Evolutionary conservation across 2,888 invertebrate genomes (phyloP), one percentile per base, ranked within the genome.

Genomic region (Dicranocentrus wangi): DNA sequence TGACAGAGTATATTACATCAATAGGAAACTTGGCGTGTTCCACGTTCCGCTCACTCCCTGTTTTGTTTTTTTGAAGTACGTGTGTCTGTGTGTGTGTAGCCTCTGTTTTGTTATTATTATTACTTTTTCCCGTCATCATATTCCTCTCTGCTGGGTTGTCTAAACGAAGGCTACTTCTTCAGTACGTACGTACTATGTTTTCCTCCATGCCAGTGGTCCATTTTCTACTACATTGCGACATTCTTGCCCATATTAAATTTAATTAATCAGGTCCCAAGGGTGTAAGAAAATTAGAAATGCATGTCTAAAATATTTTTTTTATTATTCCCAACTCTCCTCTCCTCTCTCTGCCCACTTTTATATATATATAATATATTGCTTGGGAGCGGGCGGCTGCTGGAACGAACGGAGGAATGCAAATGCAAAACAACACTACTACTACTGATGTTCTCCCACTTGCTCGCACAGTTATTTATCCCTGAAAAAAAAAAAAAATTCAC

Each of bases 201-300:
- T n/a, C n/a, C 39, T 39, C 39, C 39, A 39, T 39, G 47, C 25
- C 19, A 19, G 2, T 51, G 17, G 17, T 51, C 51, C 8, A 51
- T 17, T 27, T 42, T 10, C 23, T 2, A 39, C 39, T 8, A 39
- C 39, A 39, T 39, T 39, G 39, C 39, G 39, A 39, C 39, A 39
- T 32, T 32, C 32, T 47, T 78, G 65, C 75, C 80, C 81, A 70
- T 80, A 82, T 84, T 85, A 84, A 85, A 85, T 85, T 86, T 86
- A 85, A 86, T 86, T 85, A 86, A 85, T 85, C 83, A 82, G 81
- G 75, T 85, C 83, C 81, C 83, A 81, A 51, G 81, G 73, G 83
- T 82, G 70, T 77, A 47, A 81, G 81, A 83, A 83, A 82, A 83
- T 82, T 83, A 82, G 83, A 81, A 76, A 71, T 73, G 76, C 83